phyloP scores from a whole-genome alignment of 2,113 vertebrate species.

The Aptenodytes patagonicus region DNA sequence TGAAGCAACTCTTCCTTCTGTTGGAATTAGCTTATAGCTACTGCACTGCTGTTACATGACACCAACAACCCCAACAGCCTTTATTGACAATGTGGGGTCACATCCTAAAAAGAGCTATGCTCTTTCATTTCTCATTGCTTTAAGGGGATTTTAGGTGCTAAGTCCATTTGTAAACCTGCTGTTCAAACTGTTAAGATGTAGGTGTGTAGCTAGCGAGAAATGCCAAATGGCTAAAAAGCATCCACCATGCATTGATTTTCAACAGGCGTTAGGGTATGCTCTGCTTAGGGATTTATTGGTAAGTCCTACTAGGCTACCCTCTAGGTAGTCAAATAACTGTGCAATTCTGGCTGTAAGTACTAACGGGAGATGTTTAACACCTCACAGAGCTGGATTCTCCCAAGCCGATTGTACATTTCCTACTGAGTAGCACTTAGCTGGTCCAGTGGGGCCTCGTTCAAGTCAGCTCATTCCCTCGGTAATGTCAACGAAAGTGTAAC shows the following conservation, averaged over 20 bases:
- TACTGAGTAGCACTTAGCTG: not conserved
- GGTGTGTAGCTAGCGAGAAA: not conserved
- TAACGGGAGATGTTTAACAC: not conserved
- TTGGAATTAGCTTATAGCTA: not conserved
- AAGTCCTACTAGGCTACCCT: not conserved
- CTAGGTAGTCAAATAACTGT: not conserved
- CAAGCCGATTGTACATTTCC: not conserved
- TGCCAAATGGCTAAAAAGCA: not conserved
- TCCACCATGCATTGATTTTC: not conserved
- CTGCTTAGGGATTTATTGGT: not conserved
- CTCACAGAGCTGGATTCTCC: not conserved
- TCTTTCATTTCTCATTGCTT: not conserved
- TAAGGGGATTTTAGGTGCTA: not conserved
- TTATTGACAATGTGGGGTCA: not conserved
- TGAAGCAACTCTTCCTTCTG: not conserved
- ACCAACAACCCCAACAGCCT: not conserved
- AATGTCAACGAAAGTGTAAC: accelerated
- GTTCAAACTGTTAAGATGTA: not conserved
- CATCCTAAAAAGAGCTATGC: not conserved
- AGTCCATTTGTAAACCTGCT: not conserved
- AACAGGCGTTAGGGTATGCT: not conserved
- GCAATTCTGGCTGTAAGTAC: not conserved
- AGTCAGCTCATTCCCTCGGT: not conserved
- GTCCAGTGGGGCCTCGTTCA: not conserved
- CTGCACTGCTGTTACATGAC: not conserved